These are phyloP conservation scores for Megamerina dolium DNA, from an alignment of 2,888 invertebrate species.

Conservation along the genomic window DNA sequence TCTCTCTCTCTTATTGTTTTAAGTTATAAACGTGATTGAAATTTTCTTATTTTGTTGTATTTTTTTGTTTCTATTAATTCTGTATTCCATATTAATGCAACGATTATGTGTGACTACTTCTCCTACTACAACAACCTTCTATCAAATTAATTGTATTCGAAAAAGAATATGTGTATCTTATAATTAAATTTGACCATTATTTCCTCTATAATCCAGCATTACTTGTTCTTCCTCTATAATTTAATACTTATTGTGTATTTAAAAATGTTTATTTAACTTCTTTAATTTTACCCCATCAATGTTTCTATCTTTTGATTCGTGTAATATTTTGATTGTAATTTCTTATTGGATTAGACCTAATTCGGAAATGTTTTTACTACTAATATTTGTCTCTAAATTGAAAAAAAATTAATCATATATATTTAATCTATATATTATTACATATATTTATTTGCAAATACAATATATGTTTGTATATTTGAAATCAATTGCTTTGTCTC, in stretches of 20 bases:
- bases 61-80: not conserved
- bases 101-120: constrained; percentile 45
- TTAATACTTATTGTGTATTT: constrained; percentile 3
- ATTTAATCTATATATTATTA: constrained; percentile 4
- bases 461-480: not conserved
- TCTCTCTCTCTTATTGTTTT: no score
- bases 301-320: no score
- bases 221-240: not conserved
- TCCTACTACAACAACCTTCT: no score
- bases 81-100: constrained; percentile 27
- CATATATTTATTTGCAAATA: constrained; percentile 1
- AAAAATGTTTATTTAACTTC: constrained; percentile 12
- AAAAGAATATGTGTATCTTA: no score
- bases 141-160: no score
- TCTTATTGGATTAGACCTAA: no score
- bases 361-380: constrained; percentile 16
- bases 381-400: constrained; percentile 1
- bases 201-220: not conserved
- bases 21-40: no score
- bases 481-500: constrained; percentile 19
- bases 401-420: no score
- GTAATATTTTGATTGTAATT: no score
- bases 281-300: constrained; percentile 16
- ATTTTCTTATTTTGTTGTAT: not conserved
- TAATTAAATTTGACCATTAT: no score